Evolutionary conservation across 2,797 vertebrate species (phyloP).

Genomic region (Leptodactylus fallax): DNA sequence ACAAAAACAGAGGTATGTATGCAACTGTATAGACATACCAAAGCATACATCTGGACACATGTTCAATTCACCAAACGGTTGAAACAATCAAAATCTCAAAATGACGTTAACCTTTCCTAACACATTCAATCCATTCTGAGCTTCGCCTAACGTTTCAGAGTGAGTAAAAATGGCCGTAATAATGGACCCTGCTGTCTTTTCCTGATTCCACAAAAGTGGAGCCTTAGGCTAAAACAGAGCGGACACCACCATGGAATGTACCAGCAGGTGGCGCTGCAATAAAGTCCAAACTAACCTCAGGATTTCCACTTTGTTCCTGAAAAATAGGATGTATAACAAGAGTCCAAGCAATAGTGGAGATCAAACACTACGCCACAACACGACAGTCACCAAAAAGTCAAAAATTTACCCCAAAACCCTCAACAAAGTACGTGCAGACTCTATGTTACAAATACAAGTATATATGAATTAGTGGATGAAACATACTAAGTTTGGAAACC

Average conservation of each 20-base stretch:
- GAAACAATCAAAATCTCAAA: too few relatives aligned
- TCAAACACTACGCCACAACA: background rate
- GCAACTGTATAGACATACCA: too few relatives aligned
- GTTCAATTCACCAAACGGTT: too few relatives aligned
- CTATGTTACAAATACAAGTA: background rate
- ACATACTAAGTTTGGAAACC: too few relatives aligned
- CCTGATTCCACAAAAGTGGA: background rate
- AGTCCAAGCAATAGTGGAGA: background rate
- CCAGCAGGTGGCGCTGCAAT: constrained; percentile 6
- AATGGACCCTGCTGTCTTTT: background rate
- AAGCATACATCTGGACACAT: too few relatives aligned
- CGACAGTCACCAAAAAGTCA: background rate
- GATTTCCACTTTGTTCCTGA: background rate
- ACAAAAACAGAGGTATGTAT: too few relatives aligned
- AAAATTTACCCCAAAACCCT: background rate
- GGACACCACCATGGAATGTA: background rate
- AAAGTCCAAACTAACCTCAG: background rate
- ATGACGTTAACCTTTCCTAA: too few relatives aligned
- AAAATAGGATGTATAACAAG: background rate
- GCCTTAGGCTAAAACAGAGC: background rate
- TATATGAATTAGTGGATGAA: too few relatives aligned
- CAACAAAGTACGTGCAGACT: background rate
- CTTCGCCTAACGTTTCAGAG: too few relatives aligned
- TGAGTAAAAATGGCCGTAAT: background rate
- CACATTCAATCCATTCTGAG: too few relatives aligned